Evolutionary conservation across 2,113 vertebrate genomes (phyloP), one percentile per base, ranked within the genome.

Genomic region (Anolis carolinensis): DNA sequence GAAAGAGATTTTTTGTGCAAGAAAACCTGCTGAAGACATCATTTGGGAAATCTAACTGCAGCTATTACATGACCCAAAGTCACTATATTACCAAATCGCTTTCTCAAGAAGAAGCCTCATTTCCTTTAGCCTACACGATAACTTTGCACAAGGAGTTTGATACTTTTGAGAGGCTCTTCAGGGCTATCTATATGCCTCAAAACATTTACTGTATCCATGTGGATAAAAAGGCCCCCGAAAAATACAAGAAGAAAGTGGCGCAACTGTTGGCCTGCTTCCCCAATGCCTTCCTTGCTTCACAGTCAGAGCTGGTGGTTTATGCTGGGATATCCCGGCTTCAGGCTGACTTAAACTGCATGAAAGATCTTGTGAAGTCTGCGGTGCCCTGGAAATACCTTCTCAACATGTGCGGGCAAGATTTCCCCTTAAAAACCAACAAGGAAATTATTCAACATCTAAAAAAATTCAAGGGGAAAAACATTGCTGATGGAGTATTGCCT

Each of bases 391-490:
- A 65, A 30, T 95, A 94, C 0, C 70, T 90, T 30, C 79, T 96
- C 91, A 95, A 95, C 85, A 62, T 89, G 30, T 96, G 95, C 0
- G 93, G 93, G 13, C 95, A 96, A 39, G 93, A 96, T 50, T 93
- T 95, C 48, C 95, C 95, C 23, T 88, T 96, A 89, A 95, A 94
- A 55, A 96, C 93, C 84, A 96, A 91, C 84, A 82, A 9, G 91
- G 95, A 96, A 48, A 95, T 96, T 0, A n/a, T 95, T 6, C 93
- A 1, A 32, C 70, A 93, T 27, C 93, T 96, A 79, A 95, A 95
- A 70, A 10, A 68, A 0, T 85, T 87, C 0, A 78, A 88, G 65
- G 92, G 92, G 21, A 93, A 93, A 67, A 95, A 95, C 2, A 34
- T 95, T 27, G 94, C 95, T 6, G 93, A 94, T 0, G 94, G 95